Base-by-base conservation (phyloP, 2,113 vertebrate species). In the Rhinolophus sinicus region DNA sequence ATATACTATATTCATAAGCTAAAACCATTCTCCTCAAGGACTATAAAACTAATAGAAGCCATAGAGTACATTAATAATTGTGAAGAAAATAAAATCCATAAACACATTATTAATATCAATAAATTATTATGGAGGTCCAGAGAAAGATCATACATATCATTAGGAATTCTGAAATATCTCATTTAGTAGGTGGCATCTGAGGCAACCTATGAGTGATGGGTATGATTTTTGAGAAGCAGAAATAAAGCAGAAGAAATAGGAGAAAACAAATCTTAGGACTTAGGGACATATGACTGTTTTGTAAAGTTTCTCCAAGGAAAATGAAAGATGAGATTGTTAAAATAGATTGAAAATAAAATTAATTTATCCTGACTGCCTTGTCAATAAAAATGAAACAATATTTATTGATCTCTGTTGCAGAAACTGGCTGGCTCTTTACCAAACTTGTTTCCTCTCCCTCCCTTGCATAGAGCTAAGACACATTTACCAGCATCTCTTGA, bases 1-100 rank as follows among this genome's bases (percentile, higher is more conserved):
- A 85, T 85, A 72, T 64, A 80, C 76, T 19, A 90, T 94, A 56
- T 75, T 93, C 94, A 93, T 62, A 58, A 85, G 35, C 33, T 88
- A 64, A n/a, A 33, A 10, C 12, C 11, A 73, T 44, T 73, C 22
- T 60, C 15, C 67, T 89, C 8, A 81, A 96, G 67, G 13, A 78
- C 33, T 86, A 47, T 92, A 86, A 94, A 89, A 80, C 28, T 70
- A 56, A 15, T 44, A 75, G 47, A 95, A 75, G 58, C 75, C 56
- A 24, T 65, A 33, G 35, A 83, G 58, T 83, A 90, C 67, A 90
- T 72, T 88, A 93, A 93, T 70, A 95, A 88, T 72, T 78, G 50
- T 14, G 22, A 73, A 94, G 69, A 81, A 90, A 95, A 76, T 24
- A 93, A 30, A 62, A 75, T 58, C 30, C 62, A 75, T 75, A 90